A percentile compares a stretch with the other conserved stretches of the same genome.
Evolutionary conservation across 2,113 vertebrate genomes (phyloP).

Genomic region (Phainopepla nitens): DNA sequence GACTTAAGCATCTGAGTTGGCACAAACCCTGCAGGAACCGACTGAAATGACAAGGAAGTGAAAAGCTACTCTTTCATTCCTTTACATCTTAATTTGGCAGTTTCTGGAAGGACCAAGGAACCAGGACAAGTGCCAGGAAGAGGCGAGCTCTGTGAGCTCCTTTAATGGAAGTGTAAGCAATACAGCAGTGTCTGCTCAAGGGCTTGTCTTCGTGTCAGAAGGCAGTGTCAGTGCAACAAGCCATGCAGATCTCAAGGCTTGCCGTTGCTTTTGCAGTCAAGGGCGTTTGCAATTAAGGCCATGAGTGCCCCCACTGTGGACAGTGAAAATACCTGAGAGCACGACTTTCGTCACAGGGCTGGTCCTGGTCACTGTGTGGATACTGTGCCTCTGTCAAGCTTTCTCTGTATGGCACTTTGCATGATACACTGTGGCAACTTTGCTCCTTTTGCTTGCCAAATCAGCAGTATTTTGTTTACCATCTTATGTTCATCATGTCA

Average conservation of each 20-base stretch:
- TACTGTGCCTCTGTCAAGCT: fast-evolving
- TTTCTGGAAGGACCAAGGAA: background rate
- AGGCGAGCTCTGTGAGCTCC: background rate
- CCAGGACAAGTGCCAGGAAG: background rate
- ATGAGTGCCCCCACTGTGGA: fast-evolving
- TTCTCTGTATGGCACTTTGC: background rate
- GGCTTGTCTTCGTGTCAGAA: background rate
- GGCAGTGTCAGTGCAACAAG: background rate
- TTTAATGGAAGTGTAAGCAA: background rate
- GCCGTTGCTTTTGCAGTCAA: background rate
- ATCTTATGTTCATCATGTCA: background rate
- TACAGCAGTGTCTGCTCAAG: fast-evolving
- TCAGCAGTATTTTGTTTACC: background rate
- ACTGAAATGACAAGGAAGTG: constrained; percentile 11
- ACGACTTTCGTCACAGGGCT: fast-evolving
- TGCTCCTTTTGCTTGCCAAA: background rate
- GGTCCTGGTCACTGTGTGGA: fast-evolving
- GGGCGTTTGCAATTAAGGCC: too few species aligned
- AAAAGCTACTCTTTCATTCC: background rate
- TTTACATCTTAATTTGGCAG: constrained; percentile 14
- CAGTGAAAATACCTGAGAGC: fast-evolving
- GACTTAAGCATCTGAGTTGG: constrained; percentile 12
- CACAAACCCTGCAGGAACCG: constrained; percentile 20
- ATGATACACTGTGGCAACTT: background rate
- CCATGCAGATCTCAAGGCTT: background rate